Base-by-base conservation (phyloP, 2,113 vertebrate species). In the Platichthys flesus region DNA sequence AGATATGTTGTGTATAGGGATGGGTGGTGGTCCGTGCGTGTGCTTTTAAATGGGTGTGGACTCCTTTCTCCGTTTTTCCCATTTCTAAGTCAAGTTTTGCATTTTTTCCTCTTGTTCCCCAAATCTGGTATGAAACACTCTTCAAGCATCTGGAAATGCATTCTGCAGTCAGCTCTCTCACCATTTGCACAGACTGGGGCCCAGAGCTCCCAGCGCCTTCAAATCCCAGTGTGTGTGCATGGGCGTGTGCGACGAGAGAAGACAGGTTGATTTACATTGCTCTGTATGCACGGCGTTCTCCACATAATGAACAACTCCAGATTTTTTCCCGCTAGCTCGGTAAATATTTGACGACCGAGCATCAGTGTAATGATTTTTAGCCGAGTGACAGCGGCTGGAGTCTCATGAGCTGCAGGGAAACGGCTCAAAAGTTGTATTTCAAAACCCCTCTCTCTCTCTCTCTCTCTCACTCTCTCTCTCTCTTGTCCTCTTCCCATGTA, bases 401-500 rank as follows among this genome's bases (percentile, higher is more conserved):
- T 82, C 78, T 68, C 65, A 74, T 80, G 82, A 89, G 89, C 81
- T 76, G 76, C 77, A 56, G 70, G 56, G 67, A 35, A 74, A 71
- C 4, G 13, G 20, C 85, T 85, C 80, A 78, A 82, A 90, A 91
- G 84, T 78, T 89, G 88, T 89, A 85, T 91, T 90, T 90, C 85
- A 90, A 88, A 61, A 15, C 47, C 47, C 16, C 47, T 70, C 72
- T 70, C 72, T 56, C 52, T 60, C 74, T 42, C 58, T 21, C 86
- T 88, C 24, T 24, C 24, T 24, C 24, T 24, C 24, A 2, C 24
- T 24, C 24, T 24, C 24, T 56, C 52, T 60, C 74, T 42, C 58
- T 21, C 86, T 88, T 82, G 80, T 87, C 85, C 85, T 88, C 85
- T 90, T 89, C 85, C 91, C 90, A 89, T 90, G 90, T 91, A 92